Percentiles rank a stretch among this genome's conserved stretches.
Conservation (phyloP, 2,888 invertebrate genomes). For the Troides aeacus region DNA sequence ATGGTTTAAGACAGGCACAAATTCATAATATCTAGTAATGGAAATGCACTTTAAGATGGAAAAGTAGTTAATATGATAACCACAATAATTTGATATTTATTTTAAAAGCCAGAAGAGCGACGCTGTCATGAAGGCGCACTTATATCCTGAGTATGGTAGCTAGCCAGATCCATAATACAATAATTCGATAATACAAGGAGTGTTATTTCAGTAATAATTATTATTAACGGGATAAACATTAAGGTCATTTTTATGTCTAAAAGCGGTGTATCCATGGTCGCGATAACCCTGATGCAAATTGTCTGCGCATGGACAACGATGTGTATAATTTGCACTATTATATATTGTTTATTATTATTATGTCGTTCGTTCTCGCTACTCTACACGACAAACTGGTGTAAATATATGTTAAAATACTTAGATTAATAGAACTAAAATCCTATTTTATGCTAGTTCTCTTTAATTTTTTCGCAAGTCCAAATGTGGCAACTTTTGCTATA, state of each 20-base stretch:
- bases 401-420: not conserved
- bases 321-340: constrained; percentile 23
- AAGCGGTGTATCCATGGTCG: not conserved
- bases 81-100: no score
- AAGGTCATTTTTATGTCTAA: not conserved
- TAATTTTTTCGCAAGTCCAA: no score
- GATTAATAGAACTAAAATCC: not conserved
- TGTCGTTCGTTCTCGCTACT: not conserved
- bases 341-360: constrained; percentile 22
- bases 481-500: not conserved
- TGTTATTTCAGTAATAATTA: not conserved
- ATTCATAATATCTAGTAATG: no score
- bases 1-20: no score
- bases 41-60: no score
- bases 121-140: no score
- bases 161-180: no score
- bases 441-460: not conserved
- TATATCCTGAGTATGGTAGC: no score
- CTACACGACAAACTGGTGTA: not conserved
- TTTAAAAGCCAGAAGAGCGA: no score
- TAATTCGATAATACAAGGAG: no score
- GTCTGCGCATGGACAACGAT: constrained; percentile 17
- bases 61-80: no score
- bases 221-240: not conserved
- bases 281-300: constrained; percentile 13